These are phyloP conservation scores for Ectemnius cavifrons DNA, from an alignment of 2,888 invertebrate genomes.

Conservation along the genomic window DNA sequence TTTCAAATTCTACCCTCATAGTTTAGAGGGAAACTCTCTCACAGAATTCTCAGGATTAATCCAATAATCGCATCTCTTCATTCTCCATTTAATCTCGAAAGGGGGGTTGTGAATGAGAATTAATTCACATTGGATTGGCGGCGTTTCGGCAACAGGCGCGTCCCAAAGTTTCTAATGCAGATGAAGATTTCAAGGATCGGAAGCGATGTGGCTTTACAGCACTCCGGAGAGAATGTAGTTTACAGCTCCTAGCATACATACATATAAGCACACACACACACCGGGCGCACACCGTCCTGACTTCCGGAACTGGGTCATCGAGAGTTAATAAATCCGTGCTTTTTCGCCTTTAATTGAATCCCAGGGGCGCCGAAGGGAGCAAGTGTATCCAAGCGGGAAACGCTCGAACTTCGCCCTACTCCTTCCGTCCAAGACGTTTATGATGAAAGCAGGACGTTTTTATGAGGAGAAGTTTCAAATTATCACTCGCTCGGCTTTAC, in stretches of 20 bases:
- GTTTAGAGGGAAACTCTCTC: too few relatives aligned
- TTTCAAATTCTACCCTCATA: too few relatives aligned
- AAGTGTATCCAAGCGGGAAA: not conserved
- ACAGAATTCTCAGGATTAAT: too few relatives aligned
- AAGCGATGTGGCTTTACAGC: not conserved
- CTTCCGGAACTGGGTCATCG: constrained; percentile 1
- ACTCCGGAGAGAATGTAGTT: not conserved
- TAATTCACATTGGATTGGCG: not conserved
- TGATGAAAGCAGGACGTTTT: not conserved
- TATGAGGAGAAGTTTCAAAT: not conserved
- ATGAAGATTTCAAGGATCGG: not conserved
- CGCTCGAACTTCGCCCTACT: not conserved
- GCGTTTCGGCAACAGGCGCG: not conserved
- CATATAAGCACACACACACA: not conserved
- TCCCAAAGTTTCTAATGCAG: not conserved
- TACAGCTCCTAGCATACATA: not conserved
- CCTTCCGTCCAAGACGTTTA: not conserved
- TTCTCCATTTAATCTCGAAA: not conserved
- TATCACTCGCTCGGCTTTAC: constrained; percentile 2
- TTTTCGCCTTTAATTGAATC: constrained; percentile 4
- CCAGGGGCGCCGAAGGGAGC: not conserved
- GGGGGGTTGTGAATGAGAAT: not conserved
- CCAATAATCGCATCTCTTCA: too few relatives aligned
- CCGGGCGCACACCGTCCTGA: too few relatives aligned
- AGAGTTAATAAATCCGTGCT: constrained; percentile 1